Evolutionary conservation across 30 jellyfish, hydroid and myxozoan genomes (phyloP).

Genomic region (Catostylus mosaicus): DNA sequence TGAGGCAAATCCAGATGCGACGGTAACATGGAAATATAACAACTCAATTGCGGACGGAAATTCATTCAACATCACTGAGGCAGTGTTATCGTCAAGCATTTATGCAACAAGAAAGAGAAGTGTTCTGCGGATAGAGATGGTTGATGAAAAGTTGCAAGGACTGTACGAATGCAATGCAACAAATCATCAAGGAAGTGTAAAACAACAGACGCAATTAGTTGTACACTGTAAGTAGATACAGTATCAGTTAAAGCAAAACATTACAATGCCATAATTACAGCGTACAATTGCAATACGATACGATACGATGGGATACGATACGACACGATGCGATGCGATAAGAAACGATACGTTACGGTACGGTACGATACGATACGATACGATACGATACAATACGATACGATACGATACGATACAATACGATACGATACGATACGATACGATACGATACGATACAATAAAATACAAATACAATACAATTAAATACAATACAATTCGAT

Average conservation of each 20-base stretch:
- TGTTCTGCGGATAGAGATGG: slow-evolving; percentile 1
- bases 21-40: slow-evolving; percentile 35
- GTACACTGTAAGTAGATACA: slow-evolving; percentile 32
- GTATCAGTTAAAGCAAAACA: neutral
- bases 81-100: neutral
- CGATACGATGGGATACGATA: neutral
- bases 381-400: too few relatives aligned
- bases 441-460: too few relatives aligned
- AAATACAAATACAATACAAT: neutral
- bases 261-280: neutral
- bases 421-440: too few relatives aligned
- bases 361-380: too few relatives aligned
- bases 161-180: slow-evolving; percentile 26
- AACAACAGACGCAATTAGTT: slow-evolving; percentile 15
- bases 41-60: neutral
- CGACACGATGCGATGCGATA: neutral
- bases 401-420: too few relatives aligned
- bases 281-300: neutral
- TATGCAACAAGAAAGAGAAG: slow-evolving; percentile 23
- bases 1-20: slow-evolving; percentile 48
- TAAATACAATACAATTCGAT: neutral
- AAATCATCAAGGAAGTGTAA: slow-evolving; percentile 24
- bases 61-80: neutral
- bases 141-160: slow-evolving; percentile 21
- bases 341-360: too few relatives aligned